A percentile compares a stretch with the other conserved stretches of the same genome.
phyloP scores from a whole-genome alignment of 2,113 vertebrate genomes.

The Apaloderma vittatum region DNA sequence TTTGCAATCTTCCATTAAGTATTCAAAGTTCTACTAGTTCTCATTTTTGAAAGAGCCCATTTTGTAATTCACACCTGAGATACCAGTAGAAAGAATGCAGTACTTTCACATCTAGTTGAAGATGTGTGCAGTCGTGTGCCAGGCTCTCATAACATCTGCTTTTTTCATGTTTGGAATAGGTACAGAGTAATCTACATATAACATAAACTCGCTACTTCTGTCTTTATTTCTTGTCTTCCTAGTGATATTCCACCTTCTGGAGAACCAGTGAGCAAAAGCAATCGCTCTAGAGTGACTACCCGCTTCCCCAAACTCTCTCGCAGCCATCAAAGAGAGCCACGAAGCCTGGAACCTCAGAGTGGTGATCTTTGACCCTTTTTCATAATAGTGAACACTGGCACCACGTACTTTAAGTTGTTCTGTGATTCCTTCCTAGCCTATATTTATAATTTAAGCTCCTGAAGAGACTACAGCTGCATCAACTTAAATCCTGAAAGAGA shows the following conservation, averaged over 20 bases:
- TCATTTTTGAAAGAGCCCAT: conserved; percentile 31
- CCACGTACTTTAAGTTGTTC: not conserved
- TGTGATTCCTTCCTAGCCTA: not conserved
- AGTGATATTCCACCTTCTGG: conserved; percentile 87
- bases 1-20: conserved; percentile 36
- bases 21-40: conserved; percentile 10
- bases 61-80: conserved; percentile 9
- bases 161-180: conserved; percentile 15
- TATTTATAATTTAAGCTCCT: conserved; percentile 2
- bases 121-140: conserved; percentile 46
- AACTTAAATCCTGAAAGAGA: conserved; percentile 28
- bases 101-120: not conserved
- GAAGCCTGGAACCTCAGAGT: conserved; percentile 93
- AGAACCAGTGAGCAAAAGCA: conserved; percentile 83
- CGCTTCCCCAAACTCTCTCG: conserved; percentile 91
- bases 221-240: conserved; percentile 45
- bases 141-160: conserved; percentile 57
- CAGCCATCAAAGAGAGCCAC: conserved; percentile 83
- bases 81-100: not conserved
- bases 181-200: not conserved
- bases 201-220: not conserved
- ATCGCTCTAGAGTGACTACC: conserved; percentile 81
- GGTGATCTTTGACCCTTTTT: conserved; percentile 89
- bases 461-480: conserved; percentile 32
- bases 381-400: not conserved